Evolutionary conservation across 2,888 invertebrate genomes (phyloP).

Genomic region (Ferdinandea cuprea): DNA sequence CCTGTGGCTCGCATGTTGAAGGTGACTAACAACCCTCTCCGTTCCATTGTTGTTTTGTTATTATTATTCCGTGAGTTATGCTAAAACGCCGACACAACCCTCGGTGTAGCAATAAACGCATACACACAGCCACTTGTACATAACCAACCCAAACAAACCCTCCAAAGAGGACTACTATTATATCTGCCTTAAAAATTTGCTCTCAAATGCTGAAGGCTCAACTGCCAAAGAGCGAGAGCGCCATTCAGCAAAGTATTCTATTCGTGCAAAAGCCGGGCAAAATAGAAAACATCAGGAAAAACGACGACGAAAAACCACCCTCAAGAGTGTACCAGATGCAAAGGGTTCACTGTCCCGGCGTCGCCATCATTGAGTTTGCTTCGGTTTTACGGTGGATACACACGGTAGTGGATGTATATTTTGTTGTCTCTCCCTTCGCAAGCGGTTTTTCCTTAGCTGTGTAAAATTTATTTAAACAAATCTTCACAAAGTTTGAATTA

Average conservation of each 20-base stretch:
- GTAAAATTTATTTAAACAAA: slow-evolving; percentile 39
- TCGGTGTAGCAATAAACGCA: not conserved
- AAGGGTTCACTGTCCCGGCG: slow-evolving; percentile 79
- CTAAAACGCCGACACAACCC: slow-evolving; percentile 64
- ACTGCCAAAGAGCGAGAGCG: slow-evolving; percentile 3
- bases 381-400: slow-evolving; percentile 77
- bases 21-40: slow-evolving; percentile 54
- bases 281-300: slow-evolving; percentile 46
- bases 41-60: slow-evolving; percentile 70
- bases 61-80: slow-evolving; percentile 50
- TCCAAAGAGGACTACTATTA: slow-evolving; percentile 49
- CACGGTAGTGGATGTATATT: slow-evolving; percentile 71
- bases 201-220: slow-evolving; percentile 16
- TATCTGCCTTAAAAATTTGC: slow-evolving; percentile 36
- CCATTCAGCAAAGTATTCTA: slow-evolving; percentile 31
- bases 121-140: slow-evolving; percentile 57
- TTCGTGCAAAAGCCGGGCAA: slow-evolving; percentile 49
- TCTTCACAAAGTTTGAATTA: not conserved
- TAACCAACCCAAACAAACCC: slow-evolving; percentile 73
- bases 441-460: slow-evolving; percentile 35
- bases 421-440: slow-evolving; percentile 46
- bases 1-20: slow-evolving; percentile 11
- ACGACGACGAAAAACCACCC: slow-evolving; percentile 63
- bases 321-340: slow-evolving; percentile 45
- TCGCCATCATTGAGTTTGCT: slow-evolving; percentile 78